A percentile compares a stretch with the other conserved stretches of the same genome.
Evolutionary conservation across 2,888 invertebrate genomes (phyloP).

Genomic region (Latrodectus elegans): DNA sequence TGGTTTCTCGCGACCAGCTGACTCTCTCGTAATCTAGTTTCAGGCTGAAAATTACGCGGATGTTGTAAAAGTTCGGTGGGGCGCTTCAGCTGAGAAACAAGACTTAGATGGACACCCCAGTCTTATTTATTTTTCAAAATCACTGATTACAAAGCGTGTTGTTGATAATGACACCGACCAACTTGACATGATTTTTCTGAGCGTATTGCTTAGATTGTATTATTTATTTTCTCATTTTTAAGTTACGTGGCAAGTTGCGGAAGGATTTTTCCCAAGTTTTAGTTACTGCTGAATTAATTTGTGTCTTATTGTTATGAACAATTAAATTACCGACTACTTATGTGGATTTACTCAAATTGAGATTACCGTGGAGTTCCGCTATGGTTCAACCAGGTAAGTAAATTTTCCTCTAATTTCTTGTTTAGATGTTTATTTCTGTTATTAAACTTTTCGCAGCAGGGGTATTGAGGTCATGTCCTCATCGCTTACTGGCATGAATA

Average conservation of each 20-base stretch:
- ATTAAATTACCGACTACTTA: constrained; percentile 9
- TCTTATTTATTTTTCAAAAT: background rate
- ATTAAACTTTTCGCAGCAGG: constrained; percentile 1
- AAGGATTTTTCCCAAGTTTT: constrained; percentile 8
- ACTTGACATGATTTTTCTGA: constrained; percentile 23
- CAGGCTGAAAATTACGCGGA: constrained; percentile 56
- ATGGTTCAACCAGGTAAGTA: constrained; percentile 54
- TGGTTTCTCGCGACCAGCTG: constrained; percentile 63
- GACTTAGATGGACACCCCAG: background rate
- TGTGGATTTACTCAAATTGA: constrained; percentile 35
- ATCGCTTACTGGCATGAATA: background rate
- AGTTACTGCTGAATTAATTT: constrained; percentile 2
- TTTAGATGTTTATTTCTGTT: background rate
- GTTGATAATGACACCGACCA: constrained; percentile 25
- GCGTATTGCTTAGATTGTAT: background rate
- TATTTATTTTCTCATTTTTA: constrained; percentile 12
- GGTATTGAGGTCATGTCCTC: constrained; percentile 34
- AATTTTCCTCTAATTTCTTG: constrained; percentile 12
- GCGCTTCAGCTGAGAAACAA: background rate
- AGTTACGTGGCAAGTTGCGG: constrained; percentile 46
- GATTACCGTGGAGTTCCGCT: constrained; percentile 38
- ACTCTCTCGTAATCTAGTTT: constrained; percentile 55
- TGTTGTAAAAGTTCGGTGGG: background rate
- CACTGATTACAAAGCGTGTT: background rate
- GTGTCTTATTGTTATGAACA: constrained; percentile 16